Conservation (phyloP, 92 coral and sea anemone genomes). For the Heliopora coerulea region DNA sequence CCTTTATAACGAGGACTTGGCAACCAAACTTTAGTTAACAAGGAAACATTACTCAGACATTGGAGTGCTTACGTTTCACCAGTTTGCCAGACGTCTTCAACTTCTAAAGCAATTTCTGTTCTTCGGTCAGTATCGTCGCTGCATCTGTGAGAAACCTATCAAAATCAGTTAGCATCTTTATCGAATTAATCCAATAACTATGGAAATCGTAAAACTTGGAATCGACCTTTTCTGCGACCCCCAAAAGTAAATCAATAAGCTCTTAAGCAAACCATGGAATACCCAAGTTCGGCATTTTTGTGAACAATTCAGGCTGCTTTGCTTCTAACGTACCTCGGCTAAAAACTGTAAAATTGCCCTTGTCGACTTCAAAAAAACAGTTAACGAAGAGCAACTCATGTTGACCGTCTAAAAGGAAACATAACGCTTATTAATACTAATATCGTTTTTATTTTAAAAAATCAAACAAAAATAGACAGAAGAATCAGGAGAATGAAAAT, state of each 20-base stretch:
- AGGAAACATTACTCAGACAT: no score
- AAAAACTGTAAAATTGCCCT: conserved; percentile 61
- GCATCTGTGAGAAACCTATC: conserved; percentile 19
- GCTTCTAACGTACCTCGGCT: conserved; percentile 70
- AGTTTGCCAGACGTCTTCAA: conserved; percentile 90
- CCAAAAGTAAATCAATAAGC: no score
- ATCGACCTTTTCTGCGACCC: no score
- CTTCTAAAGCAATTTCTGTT: conserved; percentile 61
- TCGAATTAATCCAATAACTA: no score
- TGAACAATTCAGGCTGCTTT: no score
- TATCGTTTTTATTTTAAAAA: neutral
- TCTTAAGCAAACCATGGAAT: no score
- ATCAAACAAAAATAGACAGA: no score
- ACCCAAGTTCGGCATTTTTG: no score
- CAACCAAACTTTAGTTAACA: no score
- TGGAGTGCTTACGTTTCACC: conserved; percentile 70
- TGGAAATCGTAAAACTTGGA: no score
- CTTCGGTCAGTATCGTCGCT: conserved; percentile 51
- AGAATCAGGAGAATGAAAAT: no score
- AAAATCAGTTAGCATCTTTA: neutral
- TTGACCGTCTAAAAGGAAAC: conserved; percentile 66
- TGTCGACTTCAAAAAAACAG: conserved; percentile 68
- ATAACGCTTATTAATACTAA: neutral
- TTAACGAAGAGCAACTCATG: conserved; percentile 69
- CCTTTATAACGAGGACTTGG: no score